A percentile compares a stretch with the other conserved stretches of the same genome.
These are phyloP conservation scores for Cassiopea xamachana DNA, from an alignment of 30 jellyfish, hydroid and myxozoan genomes.

Conservation along the genomic window DNA sequence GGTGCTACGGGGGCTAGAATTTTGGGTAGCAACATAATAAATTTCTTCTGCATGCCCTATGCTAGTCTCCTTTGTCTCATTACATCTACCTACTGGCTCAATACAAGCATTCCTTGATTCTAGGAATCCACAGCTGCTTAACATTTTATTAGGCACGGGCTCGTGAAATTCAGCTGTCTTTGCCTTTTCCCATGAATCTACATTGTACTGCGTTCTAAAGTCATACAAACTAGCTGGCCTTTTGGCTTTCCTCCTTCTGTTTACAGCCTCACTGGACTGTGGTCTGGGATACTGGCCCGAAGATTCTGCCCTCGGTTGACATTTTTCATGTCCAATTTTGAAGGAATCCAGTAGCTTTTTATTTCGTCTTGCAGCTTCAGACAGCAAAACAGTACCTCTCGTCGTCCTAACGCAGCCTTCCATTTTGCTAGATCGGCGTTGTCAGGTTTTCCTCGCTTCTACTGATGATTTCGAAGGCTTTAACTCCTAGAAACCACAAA, in stretches of 20 bases:
- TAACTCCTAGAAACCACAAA: neutral
- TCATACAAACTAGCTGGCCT: slow-evolving; percentile 33
- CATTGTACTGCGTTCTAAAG: neutral
- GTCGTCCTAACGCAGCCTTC: slow-evolving; percentile 6
- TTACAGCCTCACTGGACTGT: neutral
- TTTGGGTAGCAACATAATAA: no score
- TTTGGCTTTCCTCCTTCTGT: neutral
- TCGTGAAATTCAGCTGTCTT: neutral
- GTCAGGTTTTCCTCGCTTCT: neutral
- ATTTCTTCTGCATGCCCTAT: no score
- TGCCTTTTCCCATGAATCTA: neutral
- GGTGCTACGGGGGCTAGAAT: no score
- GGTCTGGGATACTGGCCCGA: neutral
- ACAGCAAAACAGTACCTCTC: slow-evolving; percentile 47
- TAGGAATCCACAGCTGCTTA: no score
- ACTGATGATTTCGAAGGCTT: neutral
- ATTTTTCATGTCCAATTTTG: neutral
- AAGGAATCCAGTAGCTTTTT: slow-evolving; percentile 26
- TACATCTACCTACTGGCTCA: no score
- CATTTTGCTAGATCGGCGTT: slow-evolving; percentile 7
- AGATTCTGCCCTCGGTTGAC: neutral
- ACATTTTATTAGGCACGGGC: neutral
- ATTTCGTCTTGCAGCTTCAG: slow-evolving; percentile 66
- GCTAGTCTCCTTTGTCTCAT: no score
- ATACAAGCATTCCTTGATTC: no score